phyloP scores from a whole-genome alignment of 2,888 invertebrate species.

The Entomobrya multifasciata region DNA sequence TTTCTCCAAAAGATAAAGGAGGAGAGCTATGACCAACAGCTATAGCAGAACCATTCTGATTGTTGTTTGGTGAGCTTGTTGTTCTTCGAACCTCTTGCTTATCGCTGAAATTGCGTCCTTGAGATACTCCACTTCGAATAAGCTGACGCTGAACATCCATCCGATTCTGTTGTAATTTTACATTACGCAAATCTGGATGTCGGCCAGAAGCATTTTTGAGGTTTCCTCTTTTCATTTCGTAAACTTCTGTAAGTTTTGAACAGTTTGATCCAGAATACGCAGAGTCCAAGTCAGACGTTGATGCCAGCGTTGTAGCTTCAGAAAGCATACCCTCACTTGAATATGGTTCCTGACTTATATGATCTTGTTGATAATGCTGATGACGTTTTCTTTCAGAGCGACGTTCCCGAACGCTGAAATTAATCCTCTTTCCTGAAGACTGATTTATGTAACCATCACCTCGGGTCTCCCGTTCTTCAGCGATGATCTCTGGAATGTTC shows the following conservation, averaged over 20 bases:
- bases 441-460: neutral
- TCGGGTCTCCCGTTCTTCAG: too few species aligned
- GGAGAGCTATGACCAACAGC: constrained; percentile 49
- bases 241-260: constrained; percentile 67
- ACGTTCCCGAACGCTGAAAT: constrained; percentile 57
- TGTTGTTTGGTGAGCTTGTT: constrained; percentile 40
- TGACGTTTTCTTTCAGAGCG: constrained; percentile 52
- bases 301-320: constrained; percentile 6
- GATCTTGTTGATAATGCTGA: constrained; percentile 17
- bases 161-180: constrained; percentile 52
- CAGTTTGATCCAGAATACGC: constrained; percentile 61
- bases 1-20: constrained; percentile 64
- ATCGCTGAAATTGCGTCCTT: constrained; percentile 42
- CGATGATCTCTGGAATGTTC: constrained; percentile 58
- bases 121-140: constrained; percentile 38
- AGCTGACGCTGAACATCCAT: constrained; percentile 60
- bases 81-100: constrained; percentile 48
- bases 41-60: constrained; percentile 21
- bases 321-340: constrained; percentile 68
- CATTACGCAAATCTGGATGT: constrained; percentile 58
- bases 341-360: constrained; percentile 1
- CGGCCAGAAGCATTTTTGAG: constrained; percentile 37
- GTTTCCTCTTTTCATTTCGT: constrained; percentile 51
- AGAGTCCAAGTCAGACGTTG: constrained; percentile 38
- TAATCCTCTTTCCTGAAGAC: constrained; percentile 29